Evolutionary conservation across 2,888 invertebrate species (phyloP).

Genomic region (Litoditis marina): DNA sequence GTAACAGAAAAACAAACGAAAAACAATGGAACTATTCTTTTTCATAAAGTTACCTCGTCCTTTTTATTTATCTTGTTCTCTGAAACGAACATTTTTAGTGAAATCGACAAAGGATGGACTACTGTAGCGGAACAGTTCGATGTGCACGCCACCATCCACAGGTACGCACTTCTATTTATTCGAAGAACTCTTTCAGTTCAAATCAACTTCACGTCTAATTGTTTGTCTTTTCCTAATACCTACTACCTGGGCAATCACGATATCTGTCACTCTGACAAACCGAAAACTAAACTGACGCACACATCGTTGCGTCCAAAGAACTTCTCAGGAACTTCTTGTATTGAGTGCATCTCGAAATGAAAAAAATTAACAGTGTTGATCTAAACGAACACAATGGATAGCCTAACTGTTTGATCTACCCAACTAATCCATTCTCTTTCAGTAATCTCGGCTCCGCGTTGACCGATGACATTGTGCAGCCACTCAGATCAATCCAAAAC

Average conservation of each 20-base stretch:
- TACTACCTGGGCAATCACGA: too few species aligned
- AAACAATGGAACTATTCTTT: too few species aligned
- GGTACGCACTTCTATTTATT: constrained; percentile 14
- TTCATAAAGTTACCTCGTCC: too few species aligned
- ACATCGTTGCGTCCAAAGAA: too few species aligned
- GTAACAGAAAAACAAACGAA: too few species aligned
- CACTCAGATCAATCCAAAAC: constrained; percentile 40
- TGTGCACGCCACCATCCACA: constrained; percentile 49
- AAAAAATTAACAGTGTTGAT: too few species aligned
- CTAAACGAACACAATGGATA: background rate
- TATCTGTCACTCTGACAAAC: too few species aligned
- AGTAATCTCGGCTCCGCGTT: constrained; percentile 49
- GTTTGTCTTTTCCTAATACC: too few species aligned
- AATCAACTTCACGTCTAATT: background rate
- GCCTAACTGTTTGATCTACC: background rate
- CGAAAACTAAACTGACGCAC: too few species aligned
- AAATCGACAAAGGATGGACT: constrained; percentile 49
- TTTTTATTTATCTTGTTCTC: background rate
- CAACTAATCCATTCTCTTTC: constrained; percentile 3
- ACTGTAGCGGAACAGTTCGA: constrained; percentile 51
- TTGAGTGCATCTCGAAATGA: too few species aligned
- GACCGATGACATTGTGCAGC: constrained; percentile 49
- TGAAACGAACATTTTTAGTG: constrained; percentile 24
- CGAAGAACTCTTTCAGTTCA: background rate
- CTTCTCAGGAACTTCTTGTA: too few species aligned